phyloP scores from a whole-genome alignment of 2,797 vertebrate genomes.

The Naso thynnoides region DNA sequence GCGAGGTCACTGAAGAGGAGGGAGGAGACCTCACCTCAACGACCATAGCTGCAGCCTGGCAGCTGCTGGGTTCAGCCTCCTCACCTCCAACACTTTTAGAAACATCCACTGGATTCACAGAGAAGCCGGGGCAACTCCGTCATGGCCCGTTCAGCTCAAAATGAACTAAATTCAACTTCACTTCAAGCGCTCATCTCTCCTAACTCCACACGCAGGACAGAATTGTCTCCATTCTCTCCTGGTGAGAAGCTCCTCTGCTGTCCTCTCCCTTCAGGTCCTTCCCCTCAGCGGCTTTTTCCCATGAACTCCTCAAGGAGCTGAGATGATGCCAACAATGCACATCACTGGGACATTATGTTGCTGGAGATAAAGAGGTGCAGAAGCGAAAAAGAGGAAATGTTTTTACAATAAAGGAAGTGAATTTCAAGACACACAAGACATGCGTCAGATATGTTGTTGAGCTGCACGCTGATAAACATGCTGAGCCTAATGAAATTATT shows the following conservation, averaged over 20 bases:
- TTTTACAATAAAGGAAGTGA: conserved; percentile 51
- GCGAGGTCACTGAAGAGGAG: conserved; percentile 63
- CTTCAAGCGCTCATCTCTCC: conserved; percentile 20
- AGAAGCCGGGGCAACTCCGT: conserved; percentile 13
- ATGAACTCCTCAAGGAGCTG: conserved; percentile 58
- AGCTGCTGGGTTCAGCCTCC: conserved; percentile 41
- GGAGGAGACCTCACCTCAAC: conserved; percentile 80
- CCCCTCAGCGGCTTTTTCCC: conserved; percentile 62
- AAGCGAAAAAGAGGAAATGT: conserved; percentile 62
- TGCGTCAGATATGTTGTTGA: background rate
- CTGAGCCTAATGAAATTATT: background rate
- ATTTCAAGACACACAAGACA: conserved; percentile 9
- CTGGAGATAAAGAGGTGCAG: conserved; percentile 47
- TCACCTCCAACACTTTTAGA: conserved; percentile 23
- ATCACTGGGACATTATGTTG: conserved; percentile 35
- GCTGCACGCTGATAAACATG: background rate
- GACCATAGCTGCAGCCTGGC: conserved; percentile 91
- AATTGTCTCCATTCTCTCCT: conserved; percentile 30
- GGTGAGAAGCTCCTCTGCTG: conserved; percentile 28
- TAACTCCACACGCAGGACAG: background rate
- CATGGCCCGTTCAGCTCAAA: conserved; percentile 31
- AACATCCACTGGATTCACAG: conserved; percentile 22
- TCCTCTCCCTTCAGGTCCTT: conserved; percentile 49
- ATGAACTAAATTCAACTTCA: conserved; percentile 9
- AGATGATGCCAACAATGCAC: conserved; percentile 52